Conservation (phyloP, 2,888 invertebrate genomes). For the Busseola fusca region DNA sequence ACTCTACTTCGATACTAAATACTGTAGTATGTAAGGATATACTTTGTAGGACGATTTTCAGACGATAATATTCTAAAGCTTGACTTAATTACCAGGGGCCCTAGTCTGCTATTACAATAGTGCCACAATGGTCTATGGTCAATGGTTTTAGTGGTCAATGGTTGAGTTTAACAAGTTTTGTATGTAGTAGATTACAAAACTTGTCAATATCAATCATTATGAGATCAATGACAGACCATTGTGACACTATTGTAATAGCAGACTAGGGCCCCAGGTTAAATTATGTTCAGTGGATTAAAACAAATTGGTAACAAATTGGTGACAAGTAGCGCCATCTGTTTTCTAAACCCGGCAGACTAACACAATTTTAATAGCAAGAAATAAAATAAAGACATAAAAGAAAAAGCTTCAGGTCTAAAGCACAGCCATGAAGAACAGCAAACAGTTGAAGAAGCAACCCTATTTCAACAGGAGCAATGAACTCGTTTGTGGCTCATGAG, state of each 20-base stretch:
- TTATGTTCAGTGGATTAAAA: not conserved
- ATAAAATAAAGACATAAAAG: not conserved
- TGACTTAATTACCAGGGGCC: not conserved
- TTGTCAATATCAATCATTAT: too few species aligned
- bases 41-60: not conserved
- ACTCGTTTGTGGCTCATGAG: constrained; percentile 38
- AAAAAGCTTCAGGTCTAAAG: constrained; percentile 2
- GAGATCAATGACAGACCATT: too few species aligned
- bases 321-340: constrained; percentile 17
- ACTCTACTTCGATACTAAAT: not conserved
- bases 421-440: constrained; percentile 1
- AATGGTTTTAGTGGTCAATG: too few species aligned
- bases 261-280: too few species aligned
- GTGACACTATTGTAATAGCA: too few species aligned
- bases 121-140: too few species aligned
- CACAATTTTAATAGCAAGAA: not conserved
- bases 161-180: too few species aligned
- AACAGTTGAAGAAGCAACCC: constrained; percentile 27
- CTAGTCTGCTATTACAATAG: too few species aligned
- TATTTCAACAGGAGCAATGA: constrained; percentile 32
- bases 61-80: not conserved
- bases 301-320: not conserved
- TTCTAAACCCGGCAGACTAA: not conserved
- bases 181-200: too few species aligned
- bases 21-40: not conserved